Evolutionary conservation across 1,140 invertebrate species (phyloP).

Genomic region (Oncopeltus fasciatus): DNA sequence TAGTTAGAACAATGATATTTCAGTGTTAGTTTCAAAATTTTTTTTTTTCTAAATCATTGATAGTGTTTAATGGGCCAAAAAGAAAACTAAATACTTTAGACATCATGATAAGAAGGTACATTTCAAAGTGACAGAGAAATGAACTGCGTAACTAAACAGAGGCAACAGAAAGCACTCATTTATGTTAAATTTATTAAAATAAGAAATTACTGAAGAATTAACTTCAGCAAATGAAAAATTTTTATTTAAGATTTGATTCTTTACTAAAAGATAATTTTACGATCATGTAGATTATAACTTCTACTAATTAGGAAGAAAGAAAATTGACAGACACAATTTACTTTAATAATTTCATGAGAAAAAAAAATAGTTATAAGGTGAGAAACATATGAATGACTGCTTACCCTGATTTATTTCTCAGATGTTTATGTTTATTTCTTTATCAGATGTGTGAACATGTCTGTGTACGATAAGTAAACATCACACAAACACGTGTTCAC

Average conservation of each 20-base stretch:
- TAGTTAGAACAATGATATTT: too few relatives aligned
- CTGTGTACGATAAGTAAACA: neutral
- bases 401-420: neutral
- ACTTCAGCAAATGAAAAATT: neutral
- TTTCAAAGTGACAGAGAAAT: too few relatives aligned
- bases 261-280: neutral
- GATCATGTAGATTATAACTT: neutral
- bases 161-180: too few relatives aligned
- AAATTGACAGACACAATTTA: neutral
- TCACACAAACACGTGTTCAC: neutral
- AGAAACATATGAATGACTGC: neutral
- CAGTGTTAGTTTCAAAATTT: too few relatives aligned
- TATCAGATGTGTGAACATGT: neutral
- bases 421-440: neutral
- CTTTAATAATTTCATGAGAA: neutral
- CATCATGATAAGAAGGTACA: too few relatives aligned
- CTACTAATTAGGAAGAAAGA: neutral
- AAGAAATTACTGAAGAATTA: neutral
- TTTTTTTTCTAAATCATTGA: too few relatives aligned
- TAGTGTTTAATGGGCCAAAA: too few relatives aligned
- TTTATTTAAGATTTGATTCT: neutral
- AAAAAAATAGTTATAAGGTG: neutral
- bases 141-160: too few relatives aligned
- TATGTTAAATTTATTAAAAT: neutral
- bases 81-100: too few relatives aligned